Percentiles rank a stretch among this genome's conserved stretches.
These are phyloP conservation scores for Ptychoptera albimana DNA, from an alignment of 2,888 invertebrate species.

Conservation along the genomic window DNA sequence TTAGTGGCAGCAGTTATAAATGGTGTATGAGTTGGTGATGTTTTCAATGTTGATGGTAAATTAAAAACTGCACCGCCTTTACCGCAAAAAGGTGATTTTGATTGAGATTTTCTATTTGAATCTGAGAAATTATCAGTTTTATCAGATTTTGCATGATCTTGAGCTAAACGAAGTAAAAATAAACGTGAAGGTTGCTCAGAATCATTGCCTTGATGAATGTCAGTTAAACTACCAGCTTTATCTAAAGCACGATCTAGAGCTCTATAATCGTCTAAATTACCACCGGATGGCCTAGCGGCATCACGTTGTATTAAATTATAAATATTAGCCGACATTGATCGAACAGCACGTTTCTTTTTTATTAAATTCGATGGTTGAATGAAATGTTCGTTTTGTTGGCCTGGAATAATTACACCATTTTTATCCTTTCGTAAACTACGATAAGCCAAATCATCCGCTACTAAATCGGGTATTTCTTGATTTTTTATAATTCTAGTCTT, in stretches of 20 bases:
- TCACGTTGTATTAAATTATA: slow-evolving; percentile 58
- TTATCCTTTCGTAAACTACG: slow-evolving; percentile 70
- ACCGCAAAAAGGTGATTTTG: neutral
- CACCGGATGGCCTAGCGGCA: slow-evolving; percentile 29
- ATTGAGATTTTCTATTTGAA: neutral
- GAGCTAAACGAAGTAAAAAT: slow-evolving; percentile 21
- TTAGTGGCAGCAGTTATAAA: slow-evolving; percentile 33
- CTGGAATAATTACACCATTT: slow-evolving; percentile 10
- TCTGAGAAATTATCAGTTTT: neutral
- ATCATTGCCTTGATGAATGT: slow-evolving; percentile 27
- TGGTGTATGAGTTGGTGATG: slow-evolving; percentile 12
- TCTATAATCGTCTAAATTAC: slow-evolving; percentile 37
- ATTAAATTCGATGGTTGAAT: slow-evolving; percentile 30
- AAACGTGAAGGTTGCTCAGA: slow-evolving; percentile 23
- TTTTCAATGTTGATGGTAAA: slow-evolving; percentile 20
- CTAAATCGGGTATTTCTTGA: slow-evolving; percentile 46
- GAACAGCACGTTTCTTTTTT: slow-evolving; percentile 62
- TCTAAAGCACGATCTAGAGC: slow-evolving; percentile 37
- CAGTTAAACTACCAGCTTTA: slow-evolving; percentile 44
- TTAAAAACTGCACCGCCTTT: slow-evolving; percentile 24
- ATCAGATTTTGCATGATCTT: slow-evolving; percentile 19
- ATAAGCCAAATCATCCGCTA: slow-evolving; percentile 77
- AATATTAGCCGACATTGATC: slow-evolving; percentile 72
- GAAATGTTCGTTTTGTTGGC: slow-evolving; percentile 31
- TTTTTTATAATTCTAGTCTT: slow-evolving; percentile 26